Evolutionary conservation across 2,797 vertebrate species (phyloP), one percentile per base, ranked within the genome.

Genomic region (Leptodactylus fallax): DNA sequence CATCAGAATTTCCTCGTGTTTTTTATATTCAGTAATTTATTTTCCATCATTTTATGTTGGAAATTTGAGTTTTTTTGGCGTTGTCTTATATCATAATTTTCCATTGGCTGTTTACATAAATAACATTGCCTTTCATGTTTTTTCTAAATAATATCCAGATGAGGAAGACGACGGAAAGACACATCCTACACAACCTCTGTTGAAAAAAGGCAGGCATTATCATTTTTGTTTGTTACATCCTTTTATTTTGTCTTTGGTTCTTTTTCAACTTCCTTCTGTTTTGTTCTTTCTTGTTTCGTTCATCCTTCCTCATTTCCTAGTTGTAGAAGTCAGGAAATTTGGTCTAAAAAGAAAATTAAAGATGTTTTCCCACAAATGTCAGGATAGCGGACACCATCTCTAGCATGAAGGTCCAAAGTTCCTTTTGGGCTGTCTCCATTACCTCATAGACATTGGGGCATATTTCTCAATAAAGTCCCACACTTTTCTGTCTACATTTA

Each of bases 181-280:
- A 92, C 74, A 77, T 23, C 91, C 98, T 93, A 95, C 96, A 92
- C 97, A 97, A 92, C 98, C 98, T 92, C 97, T 99, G 94, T 97
- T 99, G 96, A 98, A 95, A 97, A 99, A 98, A 99, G 98, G 98
- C 98, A 99, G 97, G 97, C 97, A 95, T 96, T 95, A 93, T 94
- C 91, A 93, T 92, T 90, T 91, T 92, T 87, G 91, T 94, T 53
- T 77, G 93, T 90, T 90, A 25, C 21, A 91, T 93, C 91, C 89
- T 21, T 91, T 90, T 79, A 10, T 49, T 79, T 90, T 87, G 71
- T 85, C 83, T 81, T 25, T 94, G 69, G 69, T 87, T 92, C 90
- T 87, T 92, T 90, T 87, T 51, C 3, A 47, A 10, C 51, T 78
- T 83, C 49, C 49, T 58, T 36, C 69, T 0, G 27, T 63, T 71